A percentile compares a stretch with the other conserved stretches of the same genome.
These are phyloP conservation scores for Drosophila pallidifrons DNA, from an alignment of 1,140 invertebrate genomes.

Conservation along the genomic window DNA sequence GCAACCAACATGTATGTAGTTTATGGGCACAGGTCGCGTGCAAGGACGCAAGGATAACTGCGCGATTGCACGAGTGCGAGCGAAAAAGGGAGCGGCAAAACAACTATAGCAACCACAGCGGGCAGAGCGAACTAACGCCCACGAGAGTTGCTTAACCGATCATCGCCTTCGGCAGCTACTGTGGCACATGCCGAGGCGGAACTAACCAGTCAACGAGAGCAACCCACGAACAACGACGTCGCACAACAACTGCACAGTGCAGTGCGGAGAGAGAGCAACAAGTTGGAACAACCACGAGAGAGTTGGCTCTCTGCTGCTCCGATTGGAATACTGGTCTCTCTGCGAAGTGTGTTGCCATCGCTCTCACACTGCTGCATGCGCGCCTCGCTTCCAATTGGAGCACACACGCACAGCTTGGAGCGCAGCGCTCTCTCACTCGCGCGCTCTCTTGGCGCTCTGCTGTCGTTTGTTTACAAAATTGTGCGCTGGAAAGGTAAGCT, in stretches of 20 bases:
- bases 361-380: slow-evolving; percentile 6
- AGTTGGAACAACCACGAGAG: background rate
- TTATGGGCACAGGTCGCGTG: slow-evolving; percentile 45
- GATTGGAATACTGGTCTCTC: slow-evolving; percentile 73
- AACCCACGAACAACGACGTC: slow-evolving; percentile 14
- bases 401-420: slow-evolving; percentile 42
- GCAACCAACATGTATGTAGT: slow-evolving; percentile 12
- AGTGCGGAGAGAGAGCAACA: background rate
- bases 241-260: background rate
- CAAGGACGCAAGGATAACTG: slow-evolving; percentile 44
- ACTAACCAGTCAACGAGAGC: slow-evolving; percentile 63
- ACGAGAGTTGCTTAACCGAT: slow-evolving; percentile 52
- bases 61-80: background rate
- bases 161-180: slow-evolving; percentile 76
- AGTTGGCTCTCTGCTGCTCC: slow-evolving; percentile 54
- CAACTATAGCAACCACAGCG: background rate
- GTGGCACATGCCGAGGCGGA: slow-evolving; percentile 80
- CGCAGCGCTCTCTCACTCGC: slow-evolving; percentile 15
- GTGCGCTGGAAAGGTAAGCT: slow-evolving; percentile 55
- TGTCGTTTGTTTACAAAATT: slow-evolving; percentile 73
- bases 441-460: background rate
- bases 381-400: slow-evolving; percentile 75
- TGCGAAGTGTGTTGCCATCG: slow-evolving; percentile 6
- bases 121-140: slow-evolving; percentile 45
- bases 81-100: background rate